These are phyloP conservation scores for Ernsta delagoae DNA, from an alignment of 2,888 invertebrate genomes.

Conservation along the genomic window DNA sequence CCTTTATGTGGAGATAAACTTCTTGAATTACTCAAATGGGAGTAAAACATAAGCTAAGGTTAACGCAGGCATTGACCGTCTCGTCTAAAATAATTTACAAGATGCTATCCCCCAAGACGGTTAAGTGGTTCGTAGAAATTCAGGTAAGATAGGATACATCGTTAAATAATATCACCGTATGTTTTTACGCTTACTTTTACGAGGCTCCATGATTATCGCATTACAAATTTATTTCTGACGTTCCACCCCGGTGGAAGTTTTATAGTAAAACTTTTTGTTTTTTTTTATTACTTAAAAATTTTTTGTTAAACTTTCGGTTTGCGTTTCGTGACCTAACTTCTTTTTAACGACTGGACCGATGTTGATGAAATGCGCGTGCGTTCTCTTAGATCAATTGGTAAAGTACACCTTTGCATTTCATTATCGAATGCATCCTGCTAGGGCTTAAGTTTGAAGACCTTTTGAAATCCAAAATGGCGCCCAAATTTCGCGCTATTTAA, in stretches of 20 bases:
- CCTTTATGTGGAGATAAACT: neutral
- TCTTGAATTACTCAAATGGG: neutral
- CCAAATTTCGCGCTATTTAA: neutral
- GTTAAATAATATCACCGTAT: neutral
- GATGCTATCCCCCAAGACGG: neutral
- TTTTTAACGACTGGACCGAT: no score
- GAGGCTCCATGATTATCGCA: neutral
- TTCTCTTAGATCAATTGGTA: no score
- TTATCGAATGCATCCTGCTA: no score
- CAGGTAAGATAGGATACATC: neutral
- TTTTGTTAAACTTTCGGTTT: no score
- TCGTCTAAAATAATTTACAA: conserved; percentile 9
- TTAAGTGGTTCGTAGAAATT: neutral
- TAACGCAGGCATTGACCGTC: conserved; percentile 1
- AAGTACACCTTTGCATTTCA: no score
- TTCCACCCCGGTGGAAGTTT: no score
- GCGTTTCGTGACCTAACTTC: no score
- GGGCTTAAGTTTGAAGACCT: neutral
- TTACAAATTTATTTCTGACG: neutral
- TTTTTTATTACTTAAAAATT: no score
- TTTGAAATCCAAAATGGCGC: neutral
- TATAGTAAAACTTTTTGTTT: no score
- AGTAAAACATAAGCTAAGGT: neutral
- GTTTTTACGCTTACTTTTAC: neutral
- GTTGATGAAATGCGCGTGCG: no score